Conservation (phyloP, 2,113 vertebrate species). For the Malurus alboscapulatus region DNA sequence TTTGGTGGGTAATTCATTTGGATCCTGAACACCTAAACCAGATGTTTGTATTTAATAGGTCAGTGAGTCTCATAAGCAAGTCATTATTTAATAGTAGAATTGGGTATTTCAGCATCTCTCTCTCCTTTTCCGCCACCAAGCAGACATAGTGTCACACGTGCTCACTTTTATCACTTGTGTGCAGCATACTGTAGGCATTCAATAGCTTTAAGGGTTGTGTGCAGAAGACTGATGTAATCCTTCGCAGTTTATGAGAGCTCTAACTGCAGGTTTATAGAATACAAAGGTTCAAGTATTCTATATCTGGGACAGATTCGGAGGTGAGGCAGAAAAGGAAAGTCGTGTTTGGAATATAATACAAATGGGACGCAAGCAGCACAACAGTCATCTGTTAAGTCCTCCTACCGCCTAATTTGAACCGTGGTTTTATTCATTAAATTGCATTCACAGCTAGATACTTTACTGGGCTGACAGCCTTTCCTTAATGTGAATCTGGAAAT, state of each 20-base stretch:
- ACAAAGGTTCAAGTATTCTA: constrained; percentile 52
- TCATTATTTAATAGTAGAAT: constrained; percentile 64
- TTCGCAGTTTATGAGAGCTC: constrained; percentile 50
- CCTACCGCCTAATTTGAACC: not conserved
- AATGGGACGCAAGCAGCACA: not conserved
- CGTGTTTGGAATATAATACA: constrained; percentile 1
- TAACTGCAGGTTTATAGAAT: constrained; percentile 30
- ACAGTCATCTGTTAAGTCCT: not conserved
- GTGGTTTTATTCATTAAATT: not conserved
- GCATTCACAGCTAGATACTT: not conserved
- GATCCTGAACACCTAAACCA: constrained; percentile 56
- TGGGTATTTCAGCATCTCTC: constrained; percentile 57
- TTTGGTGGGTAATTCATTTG: constrained; percentile 64
- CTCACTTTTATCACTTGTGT: constrained; percentile 54
- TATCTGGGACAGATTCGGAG: not conserved
- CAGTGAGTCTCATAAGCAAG: constrained; percentile 60
- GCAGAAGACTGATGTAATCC: constrained; percentile 60
- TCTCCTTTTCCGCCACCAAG: constrained; percentile 37
- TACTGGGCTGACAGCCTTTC: not conserved
- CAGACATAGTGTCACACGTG: constrained; percentile 69
- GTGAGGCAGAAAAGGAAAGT: not conserved
- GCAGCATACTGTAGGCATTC: constrained; percentile 52
- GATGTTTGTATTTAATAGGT: constrained; percentile 70
- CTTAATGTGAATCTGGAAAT: not conserved
- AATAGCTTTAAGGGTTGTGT: constrained; percentile 24